These are phyloP conservation scores for Temnothorax curvispinosus DNA, from an alignment of 1,140 invertebrate genomes.

Conservation along the genomic window DNA sequence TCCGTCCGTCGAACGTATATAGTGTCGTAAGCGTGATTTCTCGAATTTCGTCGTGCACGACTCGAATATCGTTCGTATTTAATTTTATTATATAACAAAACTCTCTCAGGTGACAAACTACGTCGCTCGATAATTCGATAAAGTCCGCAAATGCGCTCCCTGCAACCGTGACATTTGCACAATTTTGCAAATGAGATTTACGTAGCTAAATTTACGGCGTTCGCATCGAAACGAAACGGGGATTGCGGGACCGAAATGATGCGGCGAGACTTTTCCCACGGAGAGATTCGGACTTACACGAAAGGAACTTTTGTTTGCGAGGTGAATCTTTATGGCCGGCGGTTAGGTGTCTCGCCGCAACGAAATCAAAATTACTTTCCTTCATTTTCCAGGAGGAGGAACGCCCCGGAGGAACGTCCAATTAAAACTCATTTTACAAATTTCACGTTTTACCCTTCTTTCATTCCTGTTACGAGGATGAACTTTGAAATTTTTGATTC, in stretches of 20 bases:
- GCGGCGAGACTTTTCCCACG: background rate
- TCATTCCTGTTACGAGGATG: background rate
- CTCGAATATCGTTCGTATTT: background rate
- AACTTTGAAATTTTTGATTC: slow-evolving; percentile 18
- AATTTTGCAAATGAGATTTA: slow-evolving; percentile 17
- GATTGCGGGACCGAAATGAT: background rate
- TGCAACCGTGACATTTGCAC: background rate
- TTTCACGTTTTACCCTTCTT: background rate
- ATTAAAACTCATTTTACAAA: slow-evolving; percentile 23
- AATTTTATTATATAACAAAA: background rate
- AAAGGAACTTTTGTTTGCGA: slow-evolving; percentile 16
- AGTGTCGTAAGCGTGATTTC: background rate
- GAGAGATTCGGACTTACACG: background rate
- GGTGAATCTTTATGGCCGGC: background rate
- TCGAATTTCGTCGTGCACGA: background rate
- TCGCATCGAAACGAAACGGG: background rate
- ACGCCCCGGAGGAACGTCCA: background rate
- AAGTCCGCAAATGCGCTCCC: background rate
- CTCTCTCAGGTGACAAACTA: background rate
- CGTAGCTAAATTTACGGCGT: background rate
- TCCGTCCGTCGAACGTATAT: background rate
- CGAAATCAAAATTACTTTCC: background rate
- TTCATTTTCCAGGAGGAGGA: background rate
- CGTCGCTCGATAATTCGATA: background rate
- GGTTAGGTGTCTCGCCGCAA: background rate